Conservation (phyloP, 2,888 invertebrate genomes). For the Leptinotarsa rubiginosa region DNA sequence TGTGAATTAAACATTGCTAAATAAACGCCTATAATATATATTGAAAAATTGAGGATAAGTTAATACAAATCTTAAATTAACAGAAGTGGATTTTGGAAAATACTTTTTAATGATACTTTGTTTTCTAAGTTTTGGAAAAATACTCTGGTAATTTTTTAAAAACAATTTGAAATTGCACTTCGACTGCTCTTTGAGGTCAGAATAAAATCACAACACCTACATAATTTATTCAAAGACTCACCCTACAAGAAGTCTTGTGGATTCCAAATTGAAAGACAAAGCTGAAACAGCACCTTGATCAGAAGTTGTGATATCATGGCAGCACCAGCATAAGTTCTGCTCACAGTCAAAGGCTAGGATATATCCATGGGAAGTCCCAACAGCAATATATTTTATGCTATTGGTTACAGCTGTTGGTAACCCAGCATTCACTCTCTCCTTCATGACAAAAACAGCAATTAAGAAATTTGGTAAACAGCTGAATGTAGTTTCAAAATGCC, state of each 20-base stretch:
- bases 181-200: no score
- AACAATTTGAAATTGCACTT: no score
- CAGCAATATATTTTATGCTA: conserved; percentile 81
- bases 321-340: conserved; percentile 92
- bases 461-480: background rate
- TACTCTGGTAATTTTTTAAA: no score
- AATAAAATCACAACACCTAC: background rate
- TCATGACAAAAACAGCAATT: conserved; percentile 45
- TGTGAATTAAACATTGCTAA: no score
- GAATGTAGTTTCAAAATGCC: background rate
- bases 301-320: conserved; percentile 74
- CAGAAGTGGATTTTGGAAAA: no score
- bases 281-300: conserved; percentile 85
- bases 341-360: conserved; percentile 87
- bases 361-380: conserved; percentile 95
- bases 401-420: conserved; percentile 87
- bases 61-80: no score
- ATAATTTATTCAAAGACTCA: conserved; percentile 42
- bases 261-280: conserved; percentile 88
- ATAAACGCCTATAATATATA: no score
- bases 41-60: no score
- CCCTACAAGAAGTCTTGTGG: conserved; percentile 86
- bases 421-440: conserved; percentile 92
- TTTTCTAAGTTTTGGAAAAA: no score
- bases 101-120: no score